Percentiles rank a stretch among this genome's conserved stretches.
Conservation (phyloP, 2,113 vertebrate genomes). For the Pollachius pollachius region DNA sequence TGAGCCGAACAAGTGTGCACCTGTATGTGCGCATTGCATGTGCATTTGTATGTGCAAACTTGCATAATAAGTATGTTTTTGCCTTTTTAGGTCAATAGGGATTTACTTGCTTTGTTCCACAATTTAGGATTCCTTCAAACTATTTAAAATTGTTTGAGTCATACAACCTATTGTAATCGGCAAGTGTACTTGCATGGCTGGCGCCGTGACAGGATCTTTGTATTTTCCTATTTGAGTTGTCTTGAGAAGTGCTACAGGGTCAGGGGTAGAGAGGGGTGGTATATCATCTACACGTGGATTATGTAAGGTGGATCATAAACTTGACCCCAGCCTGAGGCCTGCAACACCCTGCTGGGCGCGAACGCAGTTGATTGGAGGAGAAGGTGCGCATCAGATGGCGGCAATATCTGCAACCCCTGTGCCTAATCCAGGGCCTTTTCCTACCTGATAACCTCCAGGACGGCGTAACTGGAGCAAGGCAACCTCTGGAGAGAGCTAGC, state of each 20-base stretch:
- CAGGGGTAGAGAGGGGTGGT: conserved; percentile 32
- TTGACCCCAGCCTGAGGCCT: conserved; percentile 36
- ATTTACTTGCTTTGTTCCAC: no score
- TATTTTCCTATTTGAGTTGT: conserved; percentile 39
- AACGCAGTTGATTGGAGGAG: not conserved
- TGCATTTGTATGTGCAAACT: no score
- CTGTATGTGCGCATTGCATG: no score
- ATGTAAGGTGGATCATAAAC: conserved; percentile 49
- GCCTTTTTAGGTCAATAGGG: no score
- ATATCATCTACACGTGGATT: conserved; percentile 45
- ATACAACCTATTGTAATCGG: no score
- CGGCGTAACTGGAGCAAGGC: not conserved
- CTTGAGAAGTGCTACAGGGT: conserved; percentile 38
- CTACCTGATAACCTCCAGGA: conserved; percentile 49
- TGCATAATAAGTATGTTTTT: no score
- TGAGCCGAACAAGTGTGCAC: no score
- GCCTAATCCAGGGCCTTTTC: not conserved
- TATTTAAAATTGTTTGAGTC: not conserved
- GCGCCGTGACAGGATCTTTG: not conserved
- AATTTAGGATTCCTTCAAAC: no score
- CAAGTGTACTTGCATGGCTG: no score
- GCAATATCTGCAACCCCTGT: no score
- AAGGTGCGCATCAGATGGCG: not conserved
- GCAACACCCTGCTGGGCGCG: conserved; percentile 16
- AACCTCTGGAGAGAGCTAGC: not conserved